phyloP scores from a whole-genome alignment of 2,113 vertebrate genomes.

The Spheniscus mendiculus region DNA sequence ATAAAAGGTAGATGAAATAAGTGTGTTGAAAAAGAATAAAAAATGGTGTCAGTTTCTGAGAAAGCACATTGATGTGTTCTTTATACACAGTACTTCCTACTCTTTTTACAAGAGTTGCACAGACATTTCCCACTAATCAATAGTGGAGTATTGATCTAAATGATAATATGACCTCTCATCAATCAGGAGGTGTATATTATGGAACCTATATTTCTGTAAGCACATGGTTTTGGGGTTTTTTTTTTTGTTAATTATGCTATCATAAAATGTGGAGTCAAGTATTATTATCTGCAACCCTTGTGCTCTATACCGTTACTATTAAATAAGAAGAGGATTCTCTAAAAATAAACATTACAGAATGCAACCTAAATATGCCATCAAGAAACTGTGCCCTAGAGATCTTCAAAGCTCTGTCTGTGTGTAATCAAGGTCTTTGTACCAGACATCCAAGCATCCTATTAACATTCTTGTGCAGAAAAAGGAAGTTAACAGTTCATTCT shows the following conservation, averaged over 20 bases:
- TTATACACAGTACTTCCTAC: background rate
- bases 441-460: background rate
- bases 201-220: background rate
- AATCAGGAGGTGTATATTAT: background rate
- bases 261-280: background rate
- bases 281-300: background rate
- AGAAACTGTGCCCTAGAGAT: background rate
- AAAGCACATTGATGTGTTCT: background rate
- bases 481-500: background rate
- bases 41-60: background rate
- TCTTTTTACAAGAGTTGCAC: background rate
- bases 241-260: background rate
- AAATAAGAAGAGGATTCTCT: background rate
- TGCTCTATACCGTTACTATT: background rate
- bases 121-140: background rate
- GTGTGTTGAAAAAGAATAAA: background rate
- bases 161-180: background rate
- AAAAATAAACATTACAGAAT: background rate
- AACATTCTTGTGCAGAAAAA: background rate
- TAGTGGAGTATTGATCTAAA: background rate
- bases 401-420: background rate
- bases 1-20: background rate
- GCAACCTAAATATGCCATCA: background rate
- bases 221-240: accelerated
- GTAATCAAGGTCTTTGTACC: background rate